Conservation (phyloP, 2,888 invertebrate genomes). For the Drosophila aldrichi region DNA sequence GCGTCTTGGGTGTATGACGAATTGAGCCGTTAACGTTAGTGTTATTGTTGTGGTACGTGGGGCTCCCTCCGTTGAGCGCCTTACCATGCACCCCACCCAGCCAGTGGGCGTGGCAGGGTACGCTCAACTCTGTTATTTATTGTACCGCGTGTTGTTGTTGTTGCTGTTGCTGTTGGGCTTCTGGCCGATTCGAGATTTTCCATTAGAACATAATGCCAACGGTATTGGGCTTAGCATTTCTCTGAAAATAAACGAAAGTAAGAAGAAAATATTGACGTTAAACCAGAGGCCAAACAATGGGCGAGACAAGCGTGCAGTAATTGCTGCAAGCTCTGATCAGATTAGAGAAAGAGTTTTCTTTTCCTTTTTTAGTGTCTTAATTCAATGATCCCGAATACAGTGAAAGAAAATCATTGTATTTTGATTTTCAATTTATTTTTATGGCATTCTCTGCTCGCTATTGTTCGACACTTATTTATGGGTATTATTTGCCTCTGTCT, state of each 20-base stretch:
- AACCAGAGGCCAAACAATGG: constrained; percentile 37
- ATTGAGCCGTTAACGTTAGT: constrained; percentile 56
- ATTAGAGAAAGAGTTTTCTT: constrained; percentile 10
- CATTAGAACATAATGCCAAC: constrained; percentile 54
- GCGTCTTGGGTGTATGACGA: constrained; percentile 35
- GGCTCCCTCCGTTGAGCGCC: constrained; percentile 40
- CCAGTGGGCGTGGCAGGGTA: constrained; percentile 24
- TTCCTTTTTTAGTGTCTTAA: constrained; percentile 26
- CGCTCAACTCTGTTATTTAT: constrained; percentile 54
- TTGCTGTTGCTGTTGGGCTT: constrained; percentile 21
- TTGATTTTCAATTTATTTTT: constrained; percentile 17
- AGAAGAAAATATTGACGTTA: constrained; percentile 25
- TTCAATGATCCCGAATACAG: constrained; percentile 29
- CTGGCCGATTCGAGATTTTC: constrained; percentile 41
- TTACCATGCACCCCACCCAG: constrained; percentile 30
- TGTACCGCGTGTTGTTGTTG: constrained; percentile 35
- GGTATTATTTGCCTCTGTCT: neutral
- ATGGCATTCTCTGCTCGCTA: neutral
- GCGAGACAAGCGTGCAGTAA: constrained; percentile 19
- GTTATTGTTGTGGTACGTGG: constrained; percentile 10
- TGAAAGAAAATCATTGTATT: constrained; percentile 14
- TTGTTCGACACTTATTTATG: constrained; percentile 7
- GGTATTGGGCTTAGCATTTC: constrained; percentile 40
- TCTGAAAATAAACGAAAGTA: constrained; percentile 46
- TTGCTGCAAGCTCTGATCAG: constrained; percentile 38